phyloP scores from a whole-genome alignment of 2,113 vertebrate species.

The Forbesichthys agassizii region DNA sequence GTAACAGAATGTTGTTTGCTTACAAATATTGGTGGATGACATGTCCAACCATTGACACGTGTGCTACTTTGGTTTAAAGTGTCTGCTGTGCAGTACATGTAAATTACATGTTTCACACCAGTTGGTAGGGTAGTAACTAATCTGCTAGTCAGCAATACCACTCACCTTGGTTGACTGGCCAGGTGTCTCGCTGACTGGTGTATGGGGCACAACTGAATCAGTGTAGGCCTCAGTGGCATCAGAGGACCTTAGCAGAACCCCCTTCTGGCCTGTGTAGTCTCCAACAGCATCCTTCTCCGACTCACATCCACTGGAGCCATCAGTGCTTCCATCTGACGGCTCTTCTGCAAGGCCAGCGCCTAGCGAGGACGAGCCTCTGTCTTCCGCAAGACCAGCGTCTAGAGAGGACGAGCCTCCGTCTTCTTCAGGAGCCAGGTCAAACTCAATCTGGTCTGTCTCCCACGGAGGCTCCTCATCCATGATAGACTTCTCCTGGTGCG shows the following conservation, averaged over 20 bases:
- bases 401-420: conserved; percentile 4
- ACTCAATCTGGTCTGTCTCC: conserved; percentile 15
- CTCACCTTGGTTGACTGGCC: conserved; percentile 44
- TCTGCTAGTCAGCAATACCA: background rate
- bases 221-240: background rate
- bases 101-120: too few relatives aligned
- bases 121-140: background rate
- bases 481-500: conserved; percentile 31
- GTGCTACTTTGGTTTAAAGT: too few relatives aligned
- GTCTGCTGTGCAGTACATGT: too few relatives aligned
- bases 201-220: background rate
- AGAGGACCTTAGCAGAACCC: background rate
- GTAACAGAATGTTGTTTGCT: too few relatives aligned
- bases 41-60: too few relatives aligned
- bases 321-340: too few relatives aligned
- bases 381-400: background rate
- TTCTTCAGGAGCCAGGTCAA: background rate
- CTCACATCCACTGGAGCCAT: background rate
- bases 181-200: background rate
- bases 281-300: background rate
- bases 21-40: too few relatives aligned
- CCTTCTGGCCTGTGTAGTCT: background rate
- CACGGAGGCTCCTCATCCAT: conserved; percentile 56
- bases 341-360: too few relatives aligned
- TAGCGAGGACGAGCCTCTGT: background rate